phyloP scores from a whole-genome alignment of 2,888 invertebrate species.

The Conus canariensis region DNA sequence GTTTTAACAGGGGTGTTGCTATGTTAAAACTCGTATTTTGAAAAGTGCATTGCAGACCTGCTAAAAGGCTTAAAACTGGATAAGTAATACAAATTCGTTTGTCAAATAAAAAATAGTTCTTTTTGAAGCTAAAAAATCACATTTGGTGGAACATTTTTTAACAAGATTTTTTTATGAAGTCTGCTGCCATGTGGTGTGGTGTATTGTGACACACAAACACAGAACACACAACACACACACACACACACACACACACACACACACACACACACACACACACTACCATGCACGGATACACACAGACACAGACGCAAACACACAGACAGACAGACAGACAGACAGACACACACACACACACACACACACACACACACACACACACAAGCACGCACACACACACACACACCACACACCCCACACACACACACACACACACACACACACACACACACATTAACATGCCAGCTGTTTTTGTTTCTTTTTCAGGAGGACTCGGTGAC shows the following conservation, averaged over 20 bases:
- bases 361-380: not conserved
- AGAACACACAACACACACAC: constrained; percentile 23
- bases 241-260: not conserved
- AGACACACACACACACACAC: not conserved
- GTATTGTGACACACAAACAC: not conserved
- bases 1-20: no score
- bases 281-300: not conserved
- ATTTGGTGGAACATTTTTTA: no score
- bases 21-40: no score
- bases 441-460: not conserved
- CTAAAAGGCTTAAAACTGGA: no score
- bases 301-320: not conserved
- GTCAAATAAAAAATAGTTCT: no score
- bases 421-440: not conserved
- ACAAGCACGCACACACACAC: not conserved
- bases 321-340: not conserved
- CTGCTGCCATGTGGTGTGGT: no score
- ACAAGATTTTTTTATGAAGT: no score
- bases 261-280: not conserved
- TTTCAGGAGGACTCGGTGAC: constrained; percentile 72
- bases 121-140: no score
- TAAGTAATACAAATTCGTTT: no score
- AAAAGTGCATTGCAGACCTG: no score
- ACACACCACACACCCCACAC: not conserved
- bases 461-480: not conserved